Evolutionary conservation across 2,888 invertebrate genomes (phyloP), one percentile per base, ranked within the genome.

Genomic region (Parascotia fuliginaria): DNA sequence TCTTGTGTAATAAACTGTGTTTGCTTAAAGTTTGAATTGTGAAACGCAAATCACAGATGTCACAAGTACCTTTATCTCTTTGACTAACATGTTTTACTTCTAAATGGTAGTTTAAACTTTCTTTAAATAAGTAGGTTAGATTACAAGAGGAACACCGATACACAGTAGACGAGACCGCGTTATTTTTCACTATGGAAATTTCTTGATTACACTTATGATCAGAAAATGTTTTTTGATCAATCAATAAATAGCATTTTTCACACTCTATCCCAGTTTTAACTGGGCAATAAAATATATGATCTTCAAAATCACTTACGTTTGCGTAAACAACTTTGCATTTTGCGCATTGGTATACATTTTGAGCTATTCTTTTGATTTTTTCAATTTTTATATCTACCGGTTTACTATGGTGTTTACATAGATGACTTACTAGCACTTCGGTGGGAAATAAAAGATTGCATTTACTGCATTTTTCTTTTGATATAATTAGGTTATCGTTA

Each of bases 361-460:
- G 38, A 0, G 55, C 9, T n/a, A n/a, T 19, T 0, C 39, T 52
- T 5, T 48, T 27, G 0, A 53, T 46, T 0, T 68, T 31, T 0
- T 61, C 22, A 0, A 61, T 49, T 5, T 29, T 47, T 0, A 56
- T 61, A 2, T 69, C 47, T 2, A 42, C 27, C 3, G 29, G 28
- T 1, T 64, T 60, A 0, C 69, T 73, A 11, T 81, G 81, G 6
- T 81, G 81, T 3, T 76, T 75, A 1, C 75, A 68, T 0, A 81
- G 40, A 36, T 82, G 82, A 0, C 51, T 72, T 0, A 80, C 77
- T 3, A 81, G 34, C 0, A 73, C 56, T 0, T 75, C 65, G 0
- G 79, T 73, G 0, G 80, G 75, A 34, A 81, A 81, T 0, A 73
- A 7, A 0, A 75, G 48, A 0, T 71, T 54, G 12, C 82, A 82